Base-by-base conservation (phyloP, 2,797 vertebrate genomes). In the Chrosomus eos region DNA sequence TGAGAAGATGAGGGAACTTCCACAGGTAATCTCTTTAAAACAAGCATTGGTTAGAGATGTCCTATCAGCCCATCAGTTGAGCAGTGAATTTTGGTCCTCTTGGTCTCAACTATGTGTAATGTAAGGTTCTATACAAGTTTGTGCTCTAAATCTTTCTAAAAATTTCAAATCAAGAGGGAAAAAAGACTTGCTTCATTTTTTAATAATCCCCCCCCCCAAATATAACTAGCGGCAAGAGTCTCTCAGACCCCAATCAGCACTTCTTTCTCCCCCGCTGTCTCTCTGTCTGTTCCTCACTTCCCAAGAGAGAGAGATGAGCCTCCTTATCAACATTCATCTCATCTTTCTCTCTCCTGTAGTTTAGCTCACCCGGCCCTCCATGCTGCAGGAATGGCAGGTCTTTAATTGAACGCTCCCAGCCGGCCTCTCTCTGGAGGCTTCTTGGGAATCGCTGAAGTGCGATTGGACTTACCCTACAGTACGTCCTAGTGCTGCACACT, bases 321-420 rank as follows among this genome's bases (percentile, higher is more conserved):
- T 80, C 40, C 64, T 19, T 28, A 68, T 79, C 66, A 74, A 80
- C 77, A 38, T 80, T 81, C 70, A 21, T 45, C 36, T 48, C 79
- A 38, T 80, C 71, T 76, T n/a, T 80, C 64, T 62, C 62, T 74
- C 36, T 72, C 16, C 64, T 83, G n/a, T 83, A 87, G 70, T 85
- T 73, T 78, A 60, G 14, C 51, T 88, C 14, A 64, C 70, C 70
- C 51, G 13, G 62, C 60, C 43, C 40, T n/a, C 55, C 13, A 16
- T 60, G 14, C 81, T 86, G 45, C 76, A 62, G 58, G 82, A 89
- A 68, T 33, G 31, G 68, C 76, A 31, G 33, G 16, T 48, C 18
- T 75, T 68, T 88, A 87, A 89, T 83, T 85, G 85, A 83, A 78
- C 9, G 86, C 81, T 83, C 80, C 67, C 36, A 53, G 87, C 71